Evolutionary conservation across 2,888 invertebrate genomes (phyloP).

Genomic region (Idaea biselata): DNA sequence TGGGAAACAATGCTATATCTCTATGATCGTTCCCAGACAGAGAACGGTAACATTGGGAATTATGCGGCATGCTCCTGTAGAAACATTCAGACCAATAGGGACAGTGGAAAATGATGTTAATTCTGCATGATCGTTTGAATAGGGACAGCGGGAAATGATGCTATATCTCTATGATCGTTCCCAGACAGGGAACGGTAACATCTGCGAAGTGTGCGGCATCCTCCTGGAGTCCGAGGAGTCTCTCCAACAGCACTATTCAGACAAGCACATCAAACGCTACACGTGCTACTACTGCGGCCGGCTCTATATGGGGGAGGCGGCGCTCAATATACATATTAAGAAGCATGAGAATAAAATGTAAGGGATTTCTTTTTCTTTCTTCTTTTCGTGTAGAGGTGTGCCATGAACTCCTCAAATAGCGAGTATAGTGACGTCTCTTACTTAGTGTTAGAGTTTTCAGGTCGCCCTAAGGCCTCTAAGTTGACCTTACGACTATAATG

Average conservation of each 20-base stretch:
- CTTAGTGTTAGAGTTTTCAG: too few relatives aligned
- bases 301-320: slow-evolving; percentile 56
- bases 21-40: slow-evolving; percentile 18
- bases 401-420: too few relatives aligned
- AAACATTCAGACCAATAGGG: too few relatives aligned
- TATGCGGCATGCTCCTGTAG: slow-evolving; percentile 53
- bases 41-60: slow-evolving; percentile 56
- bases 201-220: slow-evolving; percentile 62
- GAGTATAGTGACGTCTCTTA: too few relatives aligned
- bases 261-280: slow-evolving; percentile 55
- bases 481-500: too few relatives aligned
- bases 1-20: neutral
- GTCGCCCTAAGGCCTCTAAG: too few relatives aligned
- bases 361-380: neutral
- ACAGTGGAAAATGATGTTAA: neutral
- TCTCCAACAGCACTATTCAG: slow-evolving; percentile 48
- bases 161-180: neutral
- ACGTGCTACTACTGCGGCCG: slow-evolving; percentile 68
- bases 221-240: slow-evolving; percentile 42
- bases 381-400: too few relatives aligned
- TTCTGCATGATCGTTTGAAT: neutral
- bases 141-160: neutral
- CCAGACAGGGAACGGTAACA: slow-evolving; percentile 40
- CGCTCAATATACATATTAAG: slow-evolving; percentile 61
- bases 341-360: slow-evolving; percentile 53